These are phyloP conservation scores for Barbus barbus DNA, from an alignment of 2,113 vertebrate species.

Conservation along the genomic window DNA sequence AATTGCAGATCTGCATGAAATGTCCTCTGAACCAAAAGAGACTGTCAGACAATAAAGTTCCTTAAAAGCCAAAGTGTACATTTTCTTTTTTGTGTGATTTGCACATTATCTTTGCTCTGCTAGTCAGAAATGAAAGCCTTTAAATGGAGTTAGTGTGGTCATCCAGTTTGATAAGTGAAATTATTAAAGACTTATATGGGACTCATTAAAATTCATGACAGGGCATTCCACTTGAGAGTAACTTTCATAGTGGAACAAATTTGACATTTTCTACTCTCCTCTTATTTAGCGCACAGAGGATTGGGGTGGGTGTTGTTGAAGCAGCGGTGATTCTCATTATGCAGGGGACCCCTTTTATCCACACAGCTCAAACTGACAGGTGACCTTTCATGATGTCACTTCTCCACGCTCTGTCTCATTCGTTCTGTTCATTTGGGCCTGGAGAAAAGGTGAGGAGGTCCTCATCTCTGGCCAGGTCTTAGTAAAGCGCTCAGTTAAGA, in stretches of 20 bases:
- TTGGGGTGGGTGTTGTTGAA: conserved; percentile 3
- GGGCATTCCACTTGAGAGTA: conserved; percentile 37
- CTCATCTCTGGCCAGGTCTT: conserved; percentile 24
- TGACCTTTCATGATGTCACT: conserved; percentile 53
- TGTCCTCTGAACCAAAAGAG: too few relatives aligned
- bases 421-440: conserved; percentile 43
- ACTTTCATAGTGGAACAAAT: conserved; percentile 50
- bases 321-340: conserved; percentile 45
- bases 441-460: conserved; percentile 35
- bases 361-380: conserved; percentile 50
- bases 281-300: conserved; percentile 39
- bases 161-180: conserved; percentile 38
- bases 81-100: neutral
- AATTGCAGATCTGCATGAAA: neutral
- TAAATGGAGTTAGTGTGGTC: conserved; percentile 29
- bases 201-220: conserved; percentile 49
- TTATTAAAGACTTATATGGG: too few relatives aligned
- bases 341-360: conserved; percentile 40
- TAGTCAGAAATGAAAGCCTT: neutral
- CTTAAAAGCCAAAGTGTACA: neutral
- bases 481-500: conserved; percentile 19
- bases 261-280: conserved; percentile 40
- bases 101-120: neutral
- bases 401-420: conserved; percentile 43
- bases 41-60: neutral